Evolutionary conservation across 2,113 vertebrate species (phyloP).

Genomic region (Tragelaphus buxtoni): DNA sequence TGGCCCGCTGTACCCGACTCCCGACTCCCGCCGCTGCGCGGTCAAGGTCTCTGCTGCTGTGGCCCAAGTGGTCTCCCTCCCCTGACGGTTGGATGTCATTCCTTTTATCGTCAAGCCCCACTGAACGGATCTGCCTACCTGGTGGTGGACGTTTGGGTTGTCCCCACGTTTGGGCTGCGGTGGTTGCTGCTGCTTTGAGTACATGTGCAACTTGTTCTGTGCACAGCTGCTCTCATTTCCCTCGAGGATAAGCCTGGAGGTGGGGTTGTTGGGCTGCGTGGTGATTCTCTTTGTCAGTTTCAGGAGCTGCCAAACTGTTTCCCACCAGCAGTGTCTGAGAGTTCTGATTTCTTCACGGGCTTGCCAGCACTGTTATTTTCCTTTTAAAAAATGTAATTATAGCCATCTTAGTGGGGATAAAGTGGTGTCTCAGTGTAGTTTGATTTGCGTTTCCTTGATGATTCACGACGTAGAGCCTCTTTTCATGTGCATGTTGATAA

Average conservation of each 20-base stretch:
- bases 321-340: background rate
- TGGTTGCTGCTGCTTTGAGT: background rate
- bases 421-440: background rate
- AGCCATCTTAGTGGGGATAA: background rate
- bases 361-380: background rate
- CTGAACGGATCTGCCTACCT: background rate
- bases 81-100: accelerated
- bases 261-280: background rate
- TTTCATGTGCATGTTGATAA: background rate
- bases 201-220: background rate
- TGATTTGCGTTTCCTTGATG: background rate
- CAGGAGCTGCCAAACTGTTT: background rate
- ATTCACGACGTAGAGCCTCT: background rate
- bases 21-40: accelerated
- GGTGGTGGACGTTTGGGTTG: background rate
- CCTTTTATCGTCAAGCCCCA: accelerated
- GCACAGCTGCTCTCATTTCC: background rate
- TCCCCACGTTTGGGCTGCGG: background rate
- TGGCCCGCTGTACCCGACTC: accelerated
- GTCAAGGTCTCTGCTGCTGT: accelerated
- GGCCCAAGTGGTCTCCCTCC: accelerated
- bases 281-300: background rate
- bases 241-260: accelerated
- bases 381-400: background rate
- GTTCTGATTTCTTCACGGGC: background rate